A percentile compares a stretch with the other conserved stretches of the same genome.
Evolutionary conservation across 1,140 invertebrate species (phyloP).

Genomic region (Tetragonula clypearis): DNA sequence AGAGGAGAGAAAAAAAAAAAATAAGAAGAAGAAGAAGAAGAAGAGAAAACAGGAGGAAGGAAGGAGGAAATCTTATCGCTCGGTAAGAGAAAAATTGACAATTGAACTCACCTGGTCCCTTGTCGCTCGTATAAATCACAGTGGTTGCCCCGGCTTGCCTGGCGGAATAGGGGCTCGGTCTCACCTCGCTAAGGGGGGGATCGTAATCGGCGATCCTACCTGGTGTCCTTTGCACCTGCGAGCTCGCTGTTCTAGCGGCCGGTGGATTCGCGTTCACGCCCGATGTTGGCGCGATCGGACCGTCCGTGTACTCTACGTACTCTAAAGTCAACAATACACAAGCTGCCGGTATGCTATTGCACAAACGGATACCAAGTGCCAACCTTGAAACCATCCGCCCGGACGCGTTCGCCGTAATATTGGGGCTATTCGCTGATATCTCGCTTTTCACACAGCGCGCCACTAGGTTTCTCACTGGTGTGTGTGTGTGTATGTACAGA

Average conservation of each 20-base stretch:
- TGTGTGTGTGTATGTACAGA: too few species aligned
- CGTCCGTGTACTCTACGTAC: constrained; percentile 81
- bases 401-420: too few species aligned
- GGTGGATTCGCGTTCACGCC: constrained; percentile 75
- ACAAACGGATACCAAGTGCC: constrained; percentile 13
- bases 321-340: constrained; percentile 74
- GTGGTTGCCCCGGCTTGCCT: constrained; percentile 87
- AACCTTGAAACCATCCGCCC: too few species aligned
- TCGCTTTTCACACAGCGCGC: too few species aligned
- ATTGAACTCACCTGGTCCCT: constrained; percentile 82
- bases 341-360: constrained; percentile 38
- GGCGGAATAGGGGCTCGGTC: constrained; percentile 89
- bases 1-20: background rate
- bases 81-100: background rate
- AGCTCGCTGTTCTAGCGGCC: constrained; percentile 76
- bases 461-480: too few species aligned
- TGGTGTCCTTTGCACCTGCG: constrained; percentile 78
- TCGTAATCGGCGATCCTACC: constrained; percentile 92
- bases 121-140: constrained; percentile 92
- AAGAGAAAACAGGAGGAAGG: background rate
- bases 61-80: background rate
- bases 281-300: constrained; percentile 74
- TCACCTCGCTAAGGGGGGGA: constrained; percentile 86
- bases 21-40: background rate
- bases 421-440: too few species aligned